Conservation (phyloP, 2,113 vertebrate genomes). For the Lepisosteus osseus region DNA sequence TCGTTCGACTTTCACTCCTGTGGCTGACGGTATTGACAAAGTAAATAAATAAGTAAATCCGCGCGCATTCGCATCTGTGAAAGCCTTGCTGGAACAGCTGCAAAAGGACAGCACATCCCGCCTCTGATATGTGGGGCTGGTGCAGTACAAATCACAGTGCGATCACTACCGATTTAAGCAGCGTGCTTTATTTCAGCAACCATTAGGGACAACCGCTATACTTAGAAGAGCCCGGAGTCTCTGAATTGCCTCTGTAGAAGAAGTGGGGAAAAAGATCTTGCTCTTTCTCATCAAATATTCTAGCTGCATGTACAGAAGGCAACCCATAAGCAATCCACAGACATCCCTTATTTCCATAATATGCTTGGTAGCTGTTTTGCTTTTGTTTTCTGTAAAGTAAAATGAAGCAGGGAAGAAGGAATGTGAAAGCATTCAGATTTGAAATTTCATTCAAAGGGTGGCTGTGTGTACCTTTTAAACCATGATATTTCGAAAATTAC, state of each 20-base stretch:
- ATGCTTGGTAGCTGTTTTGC: constrained; percentile 1
- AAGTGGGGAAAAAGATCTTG: neutral
- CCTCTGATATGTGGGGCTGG: neutral
- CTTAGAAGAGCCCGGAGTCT: neutral
- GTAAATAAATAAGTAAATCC: neutral
- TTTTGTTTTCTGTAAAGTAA: neutral
- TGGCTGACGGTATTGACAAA: neutral
- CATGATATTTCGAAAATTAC: too few species aligned
- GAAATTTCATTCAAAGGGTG: too few species aligned
- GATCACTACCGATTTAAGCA: neutral
- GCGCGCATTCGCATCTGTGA: neutral
- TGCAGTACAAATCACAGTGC: neutral
- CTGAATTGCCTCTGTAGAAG: neutral
- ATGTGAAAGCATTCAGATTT: neutral
- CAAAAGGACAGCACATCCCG: neutral
- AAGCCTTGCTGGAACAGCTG: neutral
- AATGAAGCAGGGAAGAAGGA: neutral
- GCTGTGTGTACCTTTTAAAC: too few species aligned
- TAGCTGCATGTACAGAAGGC: neutral
- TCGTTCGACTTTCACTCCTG: neutral
- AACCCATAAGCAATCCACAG: constrained; percentile 4
- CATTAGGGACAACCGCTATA: neutral
- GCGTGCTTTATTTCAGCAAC: constrained; percentile 1
- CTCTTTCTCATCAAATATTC: constrained; percentile 10
- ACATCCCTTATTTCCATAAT: constrained; percentile 10